A percentile compares a stretch with the other conserved stretches of the same genome.
Evolutionary conservation across 2,113 vertebrate genomes (phyloP).

Genomic region (Elgaria multicarinata): DNA sequence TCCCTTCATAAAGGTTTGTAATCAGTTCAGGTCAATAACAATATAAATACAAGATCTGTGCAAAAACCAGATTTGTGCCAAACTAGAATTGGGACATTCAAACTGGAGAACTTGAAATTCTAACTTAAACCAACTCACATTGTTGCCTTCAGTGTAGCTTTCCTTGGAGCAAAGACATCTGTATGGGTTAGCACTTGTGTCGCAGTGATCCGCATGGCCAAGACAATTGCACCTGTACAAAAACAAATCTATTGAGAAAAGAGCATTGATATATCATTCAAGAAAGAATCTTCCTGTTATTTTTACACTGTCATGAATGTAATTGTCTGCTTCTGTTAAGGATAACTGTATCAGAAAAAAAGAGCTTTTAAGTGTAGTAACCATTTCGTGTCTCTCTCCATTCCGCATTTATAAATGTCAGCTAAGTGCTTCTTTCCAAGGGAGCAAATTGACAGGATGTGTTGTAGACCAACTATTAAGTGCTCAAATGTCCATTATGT

Average conservation of each 20-base stretch:
- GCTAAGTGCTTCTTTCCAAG: constrained; percentile 26
- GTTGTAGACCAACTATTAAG: constrained; percentile 20
- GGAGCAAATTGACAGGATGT: constrained; percentile 26
- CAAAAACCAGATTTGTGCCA: neutral
- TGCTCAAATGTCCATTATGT: constrained; percentile 8
- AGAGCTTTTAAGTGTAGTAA: constrained; percentile 2
- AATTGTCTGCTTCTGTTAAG: constrained; percentile 31
- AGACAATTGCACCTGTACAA: constrained; percentile 88
- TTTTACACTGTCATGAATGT: neutral
- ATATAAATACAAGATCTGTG: neutral
- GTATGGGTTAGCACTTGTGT: constrained; percentile 80
- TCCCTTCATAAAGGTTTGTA: neutral
- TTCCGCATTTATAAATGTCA: constrained; percentile 80
- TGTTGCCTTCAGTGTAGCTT: constrained; percentile 87
- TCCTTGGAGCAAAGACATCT: constrained; percentile 84
- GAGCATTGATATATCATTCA: neutral
- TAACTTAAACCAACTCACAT: constrained; percentile 80
- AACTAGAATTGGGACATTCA: neutral
- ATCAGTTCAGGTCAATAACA: neutral
- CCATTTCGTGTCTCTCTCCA: constrained; percentile 52
- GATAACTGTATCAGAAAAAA: constrained; percentile 41
- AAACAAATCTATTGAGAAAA: constrained; percentile 13
- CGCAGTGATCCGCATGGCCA: constrained; percentile 86
- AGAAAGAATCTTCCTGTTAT: neutral
- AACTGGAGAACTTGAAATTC: neutral